phyloP scores from a whole-genome alignment of 2,888 invertebrate species.

The Bedellia somnulentella region DNA sequence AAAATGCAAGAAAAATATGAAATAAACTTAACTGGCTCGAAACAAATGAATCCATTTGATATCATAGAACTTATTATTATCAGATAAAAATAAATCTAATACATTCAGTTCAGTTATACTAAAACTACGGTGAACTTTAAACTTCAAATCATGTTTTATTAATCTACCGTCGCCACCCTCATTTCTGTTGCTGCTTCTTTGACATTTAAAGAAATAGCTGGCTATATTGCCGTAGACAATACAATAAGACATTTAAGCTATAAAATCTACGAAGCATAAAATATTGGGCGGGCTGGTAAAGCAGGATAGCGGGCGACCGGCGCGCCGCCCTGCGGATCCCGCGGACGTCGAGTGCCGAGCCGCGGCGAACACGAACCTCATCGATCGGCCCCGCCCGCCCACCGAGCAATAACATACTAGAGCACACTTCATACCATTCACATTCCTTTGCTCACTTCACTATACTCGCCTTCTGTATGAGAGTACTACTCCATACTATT shows the following conservation, averaged over 20 bases:
- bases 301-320: constrained; percentile 5
- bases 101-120: too few species aligned
- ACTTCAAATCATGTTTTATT: too few species aligned
- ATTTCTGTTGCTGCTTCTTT: too few species aligned
- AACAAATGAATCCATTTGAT: too few species aligned
- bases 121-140: too few species aligned
- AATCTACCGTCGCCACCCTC: too few species aligned
- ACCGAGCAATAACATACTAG: constrained; percentile 13
- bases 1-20: too few species aligned
- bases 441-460: constrained; percentile 40
- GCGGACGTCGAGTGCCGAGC: constrained; percentile 17
- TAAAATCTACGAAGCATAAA: neutral
- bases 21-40: too few species aligned
- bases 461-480: constrained; percentile 31
- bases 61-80: too few species aligned
- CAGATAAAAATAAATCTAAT: too few species aligned
- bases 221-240: too few species aligned
- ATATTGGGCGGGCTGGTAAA: constrained; percentile 5
- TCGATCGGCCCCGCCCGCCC: constrained; percentile 40
- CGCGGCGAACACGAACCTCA: constrained; percentile 22
- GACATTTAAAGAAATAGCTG: neutral
- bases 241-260: too few species aligned
- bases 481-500: constrained; percentile 47
- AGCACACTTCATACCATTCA: constrained; percentile 36
- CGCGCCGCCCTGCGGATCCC: neutral